Evolutionary conservation across 2,888 invertebrate species (phyloP).

Genomic region (Ornithoptera priamus): DNA sequence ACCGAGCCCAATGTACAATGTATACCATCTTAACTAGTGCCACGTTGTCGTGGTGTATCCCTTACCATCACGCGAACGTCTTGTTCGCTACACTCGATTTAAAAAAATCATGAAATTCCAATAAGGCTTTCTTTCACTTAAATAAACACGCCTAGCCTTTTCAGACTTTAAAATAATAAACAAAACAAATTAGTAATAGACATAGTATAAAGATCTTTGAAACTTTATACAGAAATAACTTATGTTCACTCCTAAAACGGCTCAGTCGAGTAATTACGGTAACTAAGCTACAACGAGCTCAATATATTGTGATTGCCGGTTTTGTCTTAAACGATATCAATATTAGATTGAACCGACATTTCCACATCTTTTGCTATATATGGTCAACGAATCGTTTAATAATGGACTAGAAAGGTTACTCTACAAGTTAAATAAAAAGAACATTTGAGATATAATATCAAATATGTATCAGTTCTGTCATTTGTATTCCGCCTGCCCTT

Average conservation of each 20-base stretch:
- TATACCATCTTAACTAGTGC: too few species aligned
- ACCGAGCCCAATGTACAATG: too few species aligned
- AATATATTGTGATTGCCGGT: slow-evolving; percentile 17
- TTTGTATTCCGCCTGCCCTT: too few species aligned
- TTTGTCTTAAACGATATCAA: slow-evolving; percentile 20
- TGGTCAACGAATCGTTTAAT: slow-evolving; percentile 21
- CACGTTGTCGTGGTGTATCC: too few species aligned
- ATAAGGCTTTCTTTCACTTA: too few species aligned
- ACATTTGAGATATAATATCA: neutral
- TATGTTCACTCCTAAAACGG: slow-evolving; percentile 17
- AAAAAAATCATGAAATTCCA: too few species aligned
- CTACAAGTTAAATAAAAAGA: neutral
- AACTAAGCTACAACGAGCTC: slow-evolving; percentile 5
- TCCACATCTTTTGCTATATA: slow-evolving; percentile 19
- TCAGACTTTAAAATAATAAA: too few species aligned
- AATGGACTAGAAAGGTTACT: slow-evolving; percentile 11
- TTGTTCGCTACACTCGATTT: too few species aligned
- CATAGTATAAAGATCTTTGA: neutral
- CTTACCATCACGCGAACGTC: too few species aligned
- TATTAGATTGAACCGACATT: slow-evolving; percentile 16
- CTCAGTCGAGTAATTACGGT: neutral
- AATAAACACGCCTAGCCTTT: too few species aligned
- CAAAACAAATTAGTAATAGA: neutral
- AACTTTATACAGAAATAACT: slow-evolving; percentile 12
- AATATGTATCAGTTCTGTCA: neutral